Base-by-base conservation (phyloP, 1,140 invertebrate species). In the Eupristina koningsbergeri region DNA sequence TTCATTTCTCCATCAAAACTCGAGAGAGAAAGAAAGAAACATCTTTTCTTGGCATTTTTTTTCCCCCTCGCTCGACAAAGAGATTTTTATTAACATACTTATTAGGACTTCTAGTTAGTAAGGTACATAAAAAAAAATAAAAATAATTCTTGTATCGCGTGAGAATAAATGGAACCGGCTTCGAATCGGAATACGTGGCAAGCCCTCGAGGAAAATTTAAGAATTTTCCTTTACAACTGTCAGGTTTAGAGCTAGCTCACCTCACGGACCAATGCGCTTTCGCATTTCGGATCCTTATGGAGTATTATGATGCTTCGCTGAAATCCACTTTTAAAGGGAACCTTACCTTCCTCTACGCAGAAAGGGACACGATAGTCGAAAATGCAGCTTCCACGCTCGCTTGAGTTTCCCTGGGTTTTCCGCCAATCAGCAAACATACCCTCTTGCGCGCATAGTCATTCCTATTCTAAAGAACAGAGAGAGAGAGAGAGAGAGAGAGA, bases 201-300 rank as follows among this genome's bases (percentile, higher is more conserved):
- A 22, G 22, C 22, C 19, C 22, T 58, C 53, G 53, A 69, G 67
- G 34, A 69, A 69, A 69, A 69, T 36, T 69, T 31, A n/a, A n/a
- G n/a, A n/a, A n/a, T n/a, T n/a, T n/a, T n/a, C n/a, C n/a, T n/a
- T n/a, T n/a, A n/a, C n/a, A n/a, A n/a, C n/a, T n/a, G n/a, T n/a
- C n/a, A n/a, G n/a, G n/a, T n/a, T n/a, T n/a, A n/a, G n/a, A n/a
- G n/a, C n/a, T n/a, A 84, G 29, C 77, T 86, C 86, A 74, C 84
- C 76, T 87, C 86, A 85, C 86, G 86, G 73, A 88, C 86, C 86
- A 85, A 86, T 86, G 86, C 86, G 86, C 87, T 89, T 89, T 89
- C 87, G 84, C 86, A 88, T 89, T 88, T 84, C 84, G 83, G 85
- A 85, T 84, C 67, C 58, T 71, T 39, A 58, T 11, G 31, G 36